Evolutionary conservation across 2,113 vertebrate genomes (phyloP), one percentile per base, ranked within the genome.

Genomic region (Eulacestoma nigropectus): DNA sequence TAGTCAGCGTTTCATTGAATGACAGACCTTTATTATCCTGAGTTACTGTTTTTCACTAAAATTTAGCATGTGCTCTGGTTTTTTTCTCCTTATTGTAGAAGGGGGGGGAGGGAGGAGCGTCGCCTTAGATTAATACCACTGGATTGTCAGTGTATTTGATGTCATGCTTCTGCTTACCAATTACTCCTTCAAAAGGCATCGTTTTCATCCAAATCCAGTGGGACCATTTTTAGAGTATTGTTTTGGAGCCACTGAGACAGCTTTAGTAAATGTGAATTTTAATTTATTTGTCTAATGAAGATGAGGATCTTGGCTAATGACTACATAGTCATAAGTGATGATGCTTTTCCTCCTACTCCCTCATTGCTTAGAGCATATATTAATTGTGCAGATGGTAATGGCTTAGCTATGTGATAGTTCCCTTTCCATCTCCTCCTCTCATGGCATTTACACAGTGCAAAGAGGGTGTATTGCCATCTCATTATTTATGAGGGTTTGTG

Each of bases 311-410:
- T 92, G 78, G 70, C 80, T 95, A 93, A 94, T 94, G 95, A 96
- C 83, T 96, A 17, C 67, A 62, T 16, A 94, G 93, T 96, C 95
- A 95, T 93, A 91, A 93, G 91, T 72, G 96, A 73, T 96, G 92
- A 82, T 96, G 80, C 86, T 87, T 94, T 93, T 84, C 69, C 92
- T 95, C 96, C 93, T 76, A 96, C 94, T 82, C 80, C 37, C 74
- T 75, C 7, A 17, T 56, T 92, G 73, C 94, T 96, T 82, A 87
- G 83, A 94, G 75, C 77, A 70, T 93, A 49, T 29, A 89, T 92
- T 93, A 94, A 76, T 93, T 82, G 92, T 95, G 93, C 95, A 96
- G 95, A 90, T 96, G 93, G 92, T 74, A 56, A 80, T 75, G 83
- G 57, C 72, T 95, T 84, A 94, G 85, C 68, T 69, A 2, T 92